These are phyloP conservation scores for Frankliniella fusca DNA, from an alignment of 2,888 invertebrate species.

Conservation along the genomic window DNA sequence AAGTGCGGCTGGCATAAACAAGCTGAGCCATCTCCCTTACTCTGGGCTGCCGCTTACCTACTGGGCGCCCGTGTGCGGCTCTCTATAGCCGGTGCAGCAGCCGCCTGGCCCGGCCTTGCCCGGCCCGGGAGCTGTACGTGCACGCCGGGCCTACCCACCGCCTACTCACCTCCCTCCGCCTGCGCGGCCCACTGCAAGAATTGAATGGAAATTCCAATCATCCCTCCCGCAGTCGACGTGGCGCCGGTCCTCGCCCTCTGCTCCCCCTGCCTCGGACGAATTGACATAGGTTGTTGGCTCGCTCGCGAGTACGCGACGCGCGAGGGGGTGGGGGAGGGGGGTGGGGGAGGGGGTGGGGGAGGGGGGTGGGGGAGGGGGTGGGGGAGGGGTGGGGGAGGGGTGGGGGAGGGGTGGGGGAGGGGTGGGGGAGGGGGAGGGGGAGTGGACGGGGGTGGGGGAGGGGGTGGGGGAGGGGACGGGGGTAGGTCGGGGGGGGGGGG, in stretches of 20 bases:
- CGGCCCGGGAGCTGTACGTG: too few species aligned
- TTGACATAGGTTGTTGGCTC: too few species aligned
- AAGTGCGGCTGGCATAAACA: constrained; percentile 21
- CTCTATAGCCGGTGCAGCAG: neutral
- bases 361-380: neutral
- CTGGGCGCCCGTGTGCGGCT: neutral
- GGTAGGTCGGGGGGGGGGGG: neutral
- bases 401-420: neutral
- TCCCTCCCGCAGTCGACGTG: neutral
- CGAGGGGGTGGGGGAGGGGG: neutral
- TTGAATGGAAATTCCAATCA: too few species aligned
- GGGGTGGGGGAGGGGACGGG: neutral
- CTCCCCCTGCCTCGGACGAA: neutral
- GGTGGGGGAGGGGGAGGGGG: neutral
- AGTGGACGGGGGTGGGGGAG: neutral
- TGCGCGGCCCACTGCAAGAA: too few species aligned
- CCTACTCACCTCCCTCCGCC: too few species aligned
- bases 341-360: neutral
- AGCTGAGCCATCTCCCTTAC: neutral
- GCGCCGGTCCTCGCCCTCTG: neutral
- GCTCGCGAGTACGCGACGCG: neutral
- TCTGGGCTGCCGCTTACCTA: neutral
- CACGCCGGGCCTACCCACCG: too few species aligned
- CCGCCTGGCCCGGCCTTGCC: too few species aligned
- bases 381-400: neutral